Conservation (phyloP, 2,113 vertebrate genomes). For the Chamaetylas fuelleborni region DNA sequence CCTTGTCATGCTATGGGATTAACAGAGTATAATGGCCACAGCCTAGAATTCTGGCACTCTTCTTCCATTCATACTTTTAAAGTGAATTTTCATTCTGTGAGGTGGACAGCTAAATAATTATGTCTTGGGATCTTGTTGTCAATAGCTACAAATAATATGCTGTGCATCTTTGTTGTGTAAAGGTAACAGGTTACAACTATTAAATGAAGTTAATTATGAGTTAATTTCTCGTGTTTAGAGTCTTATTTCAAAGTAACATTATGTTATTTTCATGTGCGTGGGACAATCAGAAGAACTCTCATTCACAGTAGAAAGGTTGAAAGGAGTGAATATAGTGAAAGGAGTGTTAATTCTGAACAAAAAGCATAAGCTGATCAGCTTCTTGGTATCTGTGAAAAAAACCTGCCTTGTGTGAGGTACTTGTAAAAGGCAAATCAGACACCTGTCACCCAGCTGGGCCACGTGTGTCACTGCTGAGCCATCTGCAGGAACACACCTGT, state of each 20-base stretch:
- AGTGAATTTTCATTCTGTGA: not conserved
- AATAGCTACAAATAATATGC: not conserved
- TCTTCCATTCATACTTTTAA: not conserved
- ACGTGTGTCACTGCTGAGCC: constrained; percentile 56
- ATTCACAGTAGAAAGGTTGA: not conserved
- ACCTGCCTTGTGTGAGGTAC: constrained; percentile 15
- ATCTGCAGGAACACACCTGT: constrained; percentile 57
- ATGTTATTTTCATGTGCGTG: not conserved
- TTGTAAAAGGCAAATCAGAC: constrained; percentile 65
- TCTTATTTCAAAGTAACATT: not conserved
- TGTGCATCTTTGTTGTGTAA: not conserved
- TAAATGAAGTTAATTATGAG: not conserved
- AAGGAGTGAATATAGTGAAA: not conserved
- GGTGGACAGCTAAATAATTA: not conserved
- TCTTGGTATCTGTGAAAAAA: not conserved
- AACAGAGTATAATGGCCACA: not conserved
- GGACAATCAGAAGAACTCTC: not conserved
- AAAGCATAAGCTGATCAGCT: constrained; percentile 6
- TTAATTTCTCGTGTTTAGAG: not conserved
- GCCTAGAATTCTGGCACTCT: not conserved
- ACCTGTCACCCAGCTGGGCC: constrained; percentile 62
- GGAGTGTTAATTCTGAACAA: not conserved
- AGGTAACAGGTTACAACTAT: not conserved
- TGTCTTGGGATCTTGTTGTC: not conserved
- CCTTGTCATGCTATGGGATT: not conserved